phyloP scores from a whole-genome alignment of 2,888 invertebrate species.

The Athetis lepigone region DNA sequence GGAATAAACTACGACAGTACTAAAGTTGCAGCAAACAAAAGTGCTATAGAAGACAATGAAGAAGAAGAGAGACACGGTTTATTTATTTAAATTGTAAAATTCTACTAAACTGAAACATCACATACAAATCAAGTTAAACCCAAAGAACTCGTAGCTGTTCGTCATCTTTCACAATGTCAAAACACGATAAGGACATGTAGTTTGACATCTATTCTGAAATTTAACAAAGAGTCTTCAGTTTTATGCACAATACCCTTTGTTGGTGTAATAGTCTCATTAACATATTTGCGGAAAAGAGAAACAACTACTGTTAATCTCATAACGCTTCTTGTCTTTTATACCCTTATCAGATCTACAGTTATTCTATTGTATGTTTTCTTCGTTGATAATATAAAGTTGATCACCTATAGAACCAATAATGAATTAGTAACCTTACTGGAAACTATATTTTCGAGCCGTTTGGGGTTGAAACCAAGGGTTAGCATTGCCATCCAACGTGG shows the following conservation, averaged over 20 bases:
- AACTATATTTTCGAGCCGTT: no score
- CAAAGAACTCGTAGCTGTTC: neutral
- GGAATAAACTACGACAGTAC: neutral
- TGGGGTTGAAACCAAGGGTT: no score
- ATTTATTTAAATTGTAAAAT: neutral
- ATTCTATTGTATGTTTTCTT: neutral
- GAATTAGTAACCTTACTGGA: no score
- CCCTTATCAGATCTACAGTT: slow-evolving; percentile 7
- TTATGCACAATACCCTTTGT: slow-evolving; percentile 47
- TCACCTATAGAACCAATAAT: neutral
- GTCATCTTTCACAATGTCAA: slow-evolving; percentile 37
- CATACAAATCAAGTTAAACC: slow-evolving; percentile 10
- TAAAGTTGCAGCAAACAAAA: neutral
- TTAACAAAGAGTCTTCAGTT: slow-evolving; percentile 23
- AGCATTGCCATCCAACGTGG: no score
- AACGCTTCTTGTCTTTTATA: neutral
- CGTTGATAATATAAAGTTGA: neutral
- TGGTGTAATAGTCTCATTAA: slow-evolving; percentile 38
- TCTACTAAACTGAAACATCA: neutral
- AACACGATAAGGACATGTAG: slow-evolving; percentile 42
- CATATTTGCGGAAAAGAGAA: slow-evolving; percentile 37
- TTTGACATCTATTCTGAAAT: slow-evolving; percentile 30
- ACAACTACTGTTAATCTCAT: slow-evolving; percentile 7
- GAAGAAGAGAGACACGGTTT: no score
- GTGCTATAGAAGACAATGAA: neutral